These are phyloP conservation scores for Oryzias curvinotus DNA, from an alignment of 2,113 vertebrate species.

Conservation along the genomic window DNA sequence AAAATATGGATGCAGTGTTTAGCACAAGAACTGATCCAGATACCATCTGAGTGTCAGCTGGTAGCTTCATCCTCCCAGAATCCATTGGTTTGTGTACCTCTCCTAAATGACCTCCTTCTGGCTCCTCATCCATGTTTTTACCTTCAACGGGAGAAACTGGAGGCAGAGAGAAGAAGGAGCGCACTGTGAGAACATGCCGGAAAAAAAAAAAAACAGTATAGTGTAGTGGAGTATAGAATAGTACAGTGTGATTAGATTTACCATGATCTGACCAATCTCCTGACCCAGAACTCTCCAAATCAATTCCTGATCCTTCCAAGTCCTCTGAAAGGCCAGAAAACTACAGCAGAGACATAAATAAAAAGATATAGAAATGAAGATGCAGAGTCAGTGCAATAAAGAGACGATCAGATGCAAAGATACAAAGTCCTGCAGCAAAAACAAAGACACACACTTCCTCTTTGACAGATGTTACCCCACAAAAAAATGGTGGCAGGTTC, in stretches of 20 bases:
- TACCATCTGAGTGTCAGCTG: too few relatives aligned
- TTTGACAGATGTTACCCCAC: slow-evolving; percentile 6
- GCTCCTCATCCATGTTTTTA: neutral
- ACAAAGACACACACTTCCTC: neutral
- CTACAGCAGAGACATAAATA: slow-evolving; percentile 10
- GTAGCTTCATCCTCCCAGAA: too few relatives aligned
- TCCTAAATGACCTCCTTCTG: too few relatives aligned
- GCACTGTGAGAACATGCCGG: neutral
- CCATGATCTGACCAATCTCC: slow-evolving; percentile 38
- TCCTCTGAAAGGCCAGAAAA: slow-evolving; percentile 70
- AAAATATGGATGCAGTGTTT: too few relatives aligned
- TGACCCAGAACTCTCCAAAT: slow-evolving; percentile 76
- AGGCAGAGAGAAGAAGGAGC: neutral
- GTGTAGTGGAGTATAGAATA: neutral
- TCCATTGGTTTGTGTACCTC: too few relatives aligned
- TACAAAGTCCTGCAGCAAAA: slow-evolving; percentile 39
- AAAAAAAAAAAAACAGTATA: neutral
- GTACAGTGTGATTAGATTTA: slow-evolving; percentile 20
- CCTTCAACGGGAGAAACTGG: neutral
- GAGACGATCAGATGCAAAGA: slow-evolving; percentile 15
- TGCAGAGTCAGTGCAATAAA: neutral
- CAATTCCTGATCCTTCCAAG: slow-evolving; percentile 79
- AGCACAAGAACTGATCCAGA: too few relatives aligned
- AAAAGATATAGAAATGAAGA: too few relatives aligned
- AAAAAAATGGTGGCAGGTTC: neutral